Base-by-base conservation (phyloP, 1,140 invertebrate species). In the Apis cerana region DNA sequence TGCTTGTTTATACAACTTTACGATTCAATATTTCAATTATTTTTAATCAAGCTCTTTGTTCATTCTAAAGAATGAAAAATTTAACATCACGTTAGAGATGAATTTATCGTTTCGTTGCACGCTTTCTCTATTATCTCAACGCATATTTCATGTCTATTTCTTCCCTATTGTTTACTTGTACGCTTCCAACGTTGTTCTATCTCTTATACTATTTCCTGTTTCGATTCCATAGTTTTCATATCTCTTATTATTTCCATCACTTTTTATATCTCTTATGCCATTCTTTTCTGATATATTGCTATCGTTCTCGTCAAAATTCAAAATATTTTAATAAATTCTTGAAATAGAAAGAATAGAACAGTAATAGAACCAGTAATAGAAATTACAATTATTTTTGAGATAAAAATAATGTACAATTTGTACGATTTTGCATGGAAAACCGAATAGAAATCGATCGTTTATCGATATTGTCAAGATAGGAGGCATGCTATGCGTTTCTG, bases 111-210 rank as follows among this genome's bases (percentile, higher is more conserved):
- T 23, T 4, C 23, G 15, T 64, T 50, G 9, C 43, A 71, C 43
- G 62, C 17, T 12, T 65, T 21, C 23, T 15, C 27, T 33, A 8
- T 13, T 72, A 54, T 13, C 27, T 70, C 33, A 2, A 54, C 19
- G 19, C 23, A 1, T 54, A 21, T n/a, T 27, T 54, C n/a, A 43
- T 19, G 50, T 19, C 17, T n/a, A 52, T 9, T 23, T 19, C 21
- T 48, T 81, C n/a, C 27, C 50, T 62, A 8, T 12, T 65, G 23
- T 75, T 67, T 58, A 27, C 52, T 56, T 50, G 17, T 74, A n/a
- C 17, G 54, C 17, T 21, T 59, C 27, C 54, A 48, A 9, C 62
- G 54, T 67, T 21, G 9, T 58, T 75, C 19, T 15, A 11, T 64
- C 19, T 61, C 79, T 74, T 13, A 10, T 48, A 12, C 33, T 27